A percentile compares a stretch with the other conserved stretches of the same genome.
These are phyloP conservation scores for Hemiprocne comata DNA, from an alignment of 2,113 vertebrate species.

Conservation along the genomic window DNA sequence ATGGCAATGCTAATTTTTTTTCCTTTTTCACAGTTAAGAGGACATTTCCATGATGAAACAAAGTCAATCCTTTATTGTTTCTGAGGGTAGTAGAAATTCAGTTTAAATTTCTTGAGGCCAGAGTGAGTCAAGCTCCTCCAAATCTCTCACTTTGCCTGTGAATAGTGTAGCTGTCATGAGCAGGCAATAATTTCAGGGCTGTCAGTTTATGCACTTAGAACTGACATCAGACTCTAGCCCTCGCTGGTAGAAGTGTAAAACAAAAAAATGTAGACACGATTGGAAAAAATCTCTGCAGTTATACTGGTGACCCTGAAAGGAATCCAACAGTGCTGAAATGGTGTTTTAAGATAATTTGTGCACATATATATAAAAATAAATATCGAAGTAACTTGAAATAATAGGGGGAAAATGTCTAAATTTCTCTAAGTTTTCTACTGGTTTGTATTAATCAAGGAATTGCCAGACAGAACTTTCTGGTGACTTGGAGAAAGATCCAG, in stretches of 20 bases:
- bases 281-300: neutral
- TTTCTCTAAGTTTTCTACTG: neutral
- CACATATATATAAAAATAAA: neutral
- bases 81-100: neutral
- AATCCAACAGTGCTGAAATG: neutral
- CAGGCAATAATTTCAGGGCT: neutral
- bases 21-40: neutral
- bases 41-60: neutral
- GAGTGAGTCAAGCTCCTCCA: neutral
- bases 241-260: neutral
- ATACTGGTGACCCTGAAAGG: neutral
- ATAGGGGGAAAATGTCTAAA: fast-evolving
- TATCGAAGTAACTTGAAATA: neutral
- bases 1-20: neutral
- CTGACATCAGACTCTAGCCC: neutral
- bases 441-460: neutral
- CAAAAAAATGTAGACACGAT: neutral
- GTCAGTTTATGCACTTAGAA: neutral
- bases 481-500: neutral
- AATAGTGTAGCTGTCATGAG: neutral
- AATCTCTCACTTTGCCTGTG: neutral
- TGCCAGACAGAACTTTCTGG: neutral
- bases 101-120: neutral
- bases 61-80: neutral
- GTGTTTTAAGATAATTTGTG: neutral